These are phyloP conservation scores for Drusus annulatus DNA, from an alignment of 1,140 invertebrate genomes.

Conservation along the genomic window DNA sequence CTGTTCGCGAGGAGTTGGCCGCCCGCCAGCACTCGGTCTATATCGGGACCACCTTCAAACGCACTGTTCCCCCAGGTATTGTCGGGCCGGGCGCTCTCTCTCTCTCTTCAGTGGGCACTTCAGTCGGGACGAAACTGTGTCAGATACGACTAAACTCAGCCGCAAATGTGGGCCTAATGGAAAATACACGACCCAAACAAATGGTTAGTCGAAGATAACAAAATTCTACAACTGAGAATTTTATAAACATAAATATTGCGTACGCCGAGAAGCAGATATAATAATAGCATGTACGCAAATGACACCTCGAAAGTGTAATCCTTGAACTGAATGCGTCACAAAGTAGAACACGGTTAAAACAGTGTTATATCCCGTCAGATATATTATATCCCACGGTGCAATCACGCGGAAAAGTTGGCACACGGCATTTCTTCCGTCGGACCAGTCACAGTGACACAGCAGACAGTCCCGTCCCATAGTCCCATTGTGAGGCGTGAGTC, in stretches of 20 bases:
- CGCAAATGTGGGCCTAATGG: neutral
- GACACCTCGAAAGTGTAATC: neutral
- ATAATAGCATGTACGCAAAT: too few relatives aligned
- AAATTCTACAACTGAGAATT: too few relatives aligned
- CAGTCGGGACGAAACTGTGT: constrained; percentile 2
- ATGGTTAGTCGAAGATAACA: too few relatives aligned
- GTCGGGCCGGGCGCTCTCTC: constrained; percentile 4
- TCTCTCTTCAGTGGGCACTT: too few relatives aligned
- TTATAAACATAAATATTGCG: too few relatives aligned
- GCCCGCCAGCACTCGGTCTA: constrained; percentile 40
- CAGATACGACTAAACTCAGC: constrained; percentile 1
- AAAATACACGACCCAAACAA: too few relatives aligned
- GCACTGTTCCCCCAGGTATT: constrained; percentile 50
- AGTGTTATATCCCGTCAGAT: constrained; percentile 5
- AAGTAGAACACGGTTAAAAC: neutral
- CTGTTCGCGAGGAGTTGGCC: constrained; percentile 44
- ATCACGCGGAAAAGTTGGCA: constrained; percentile 33
- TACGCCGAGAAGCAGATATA: too few relatives aligned
- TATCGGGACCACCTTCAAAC: constrained; percentile 48
- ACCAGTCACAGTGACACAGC: neutral
- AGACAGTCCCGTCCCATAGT: neutral
- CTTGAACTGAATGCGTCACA: neutral
- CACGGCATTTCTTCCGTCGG: neutral
- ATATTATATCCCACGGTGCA: neutral
- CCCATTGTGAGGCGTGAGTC: constrained; percentile 16